Evolutionary conservation across 2,888 invertebrate species (phyloP).

Genomic region (Halocaridina rubra): DNA sequence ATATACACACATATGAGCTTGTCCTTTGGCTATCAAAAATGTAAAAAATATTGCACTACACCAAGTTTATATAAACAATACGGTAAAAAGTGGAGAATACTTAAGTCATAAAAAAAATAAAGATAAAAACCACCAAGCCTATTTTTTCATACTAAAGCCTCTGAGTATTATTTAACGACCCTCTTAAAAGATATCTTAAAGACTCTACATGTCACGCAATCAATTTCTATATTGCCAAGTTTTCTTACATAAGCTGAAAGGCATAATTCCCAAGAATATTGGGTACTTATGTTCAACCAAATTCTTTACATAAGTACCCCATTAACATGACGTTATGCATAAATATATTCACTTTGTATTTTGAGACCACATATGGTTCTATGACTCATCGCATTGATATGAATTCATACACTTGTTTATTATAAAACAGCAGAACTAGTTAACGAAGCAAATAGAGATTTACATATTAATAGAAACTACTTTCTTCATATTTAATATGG

Average conservation of each 20-base stretch:
- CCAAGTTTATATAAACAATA: background rate
- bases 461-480: too few species aligned
- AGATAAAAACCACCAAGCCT: background rate
- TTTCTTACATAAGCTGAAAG: background rate
- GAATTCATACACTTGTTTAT: too few species aligned
- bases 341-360: too few species aligned
- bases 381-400: too few species aligned
- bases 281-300: too few species aligned
- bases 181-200: background rate
- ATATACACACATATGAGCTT: conserved; percentile 20
- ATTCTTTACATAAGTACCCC: too few species aligned
- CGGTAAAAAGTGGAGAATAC: background rate
- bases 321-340: too few species aligned
- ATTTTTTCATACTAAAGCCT: background rate
- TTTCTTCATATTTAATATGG: too few species aligned
- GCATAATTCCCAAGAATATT: too few species aligned
- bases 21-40: conserved; percentile 39
- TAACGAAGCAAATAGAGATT: too few species aligned
- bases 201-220: background rate
- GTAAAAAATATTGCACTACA: conserved; percentile 33
- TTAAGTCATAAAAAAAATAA: background rate
- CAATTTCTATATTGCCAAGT: background rate
- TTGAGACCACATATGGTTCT: too few species aligned
- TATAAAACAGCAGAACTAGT: too few species aligned
- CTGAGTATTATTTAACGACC: background rate